Base-by-base conservation (phyloP, 2,888 invertebrate genomes). In the Arctia plantaginis region DNA sequence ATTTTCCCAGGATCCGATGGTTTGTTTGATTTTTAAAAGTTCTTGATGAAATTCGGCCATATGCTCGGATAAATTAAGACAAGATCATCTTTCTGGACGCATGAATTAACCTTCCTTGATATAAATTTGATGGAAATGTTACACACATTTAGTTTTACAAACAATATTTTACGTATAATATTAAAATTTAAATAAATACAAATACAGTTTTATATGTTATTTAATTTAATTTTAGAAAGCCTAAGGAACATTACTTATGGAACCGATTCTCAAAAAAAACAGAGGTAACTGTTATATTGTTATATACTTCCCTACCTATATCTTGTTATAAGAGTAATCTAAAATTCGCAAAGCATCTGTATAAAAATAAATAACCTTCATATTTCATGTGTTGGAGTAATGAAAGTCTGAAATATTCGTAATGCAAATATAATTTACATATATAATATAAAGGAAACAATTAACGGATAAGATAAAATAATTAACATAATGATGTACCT, bases 21-120 rank as follows among this genome's bases (percentile, higher is more conserved):
- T 13, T 55, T 66, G 44, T 74, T 74, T 66, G 74, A 74, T 33
- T 74, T 74, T 27, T 74, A 74, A 59, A 55, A 39, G 20, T 64
- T 44, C 47, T 15, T 7, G n/a, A 23, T 55, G 35, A n/a, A 33
- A 55, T 55, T 1, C n/a, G 18, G 3, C 18, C 30, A 47, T 18
- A 47, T 6, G 20, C 18, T 47, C 20, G 6, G 20, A 20, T 6
- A 18, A 0, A 18, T 6, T 27, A n/a, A 1, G 7, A 62, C 1
- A 30, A 15, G 27, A 18, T 30, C n/a, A 18, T 30, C 1, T 62
- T 62, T 62, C 62, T 62, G 30, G 18, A 30, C 30, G 18, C 18
- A 62, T 8, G 30, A 30, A 62, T 2, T 30, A 13, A 59, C 30
- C 12, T 3, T 13, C 15, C 10, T 59, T 12, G n/a, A 55, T 55